Evolutionary conservation across 2,113 vertebrate genomes (phyloP).

Genomic region (Hyperopisus bebe): DNA sequence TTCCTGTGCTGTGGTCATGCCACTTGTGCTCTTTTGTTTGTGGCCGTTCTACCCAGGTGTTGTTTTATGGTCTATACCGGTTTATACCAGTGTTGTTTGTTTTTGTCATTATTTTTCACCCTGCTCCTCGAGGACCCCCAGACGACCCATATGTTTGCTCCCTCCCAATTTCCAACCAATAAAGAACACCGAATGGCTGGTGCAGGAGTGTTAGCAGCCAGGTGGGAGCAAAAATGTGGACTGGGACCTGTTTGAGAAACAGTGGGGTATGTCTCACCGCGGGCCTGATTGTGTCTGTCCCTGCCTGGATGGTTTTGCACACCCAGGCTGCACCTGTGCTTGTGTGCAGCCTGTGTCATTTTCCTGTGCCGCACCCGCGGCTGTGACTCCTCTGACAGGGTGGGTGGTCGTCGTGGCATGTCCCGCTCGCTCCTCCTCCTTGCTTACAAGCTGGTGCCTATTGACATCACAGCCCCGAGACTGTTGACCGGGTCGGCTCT

Average conservation of each 20-base stretch:
- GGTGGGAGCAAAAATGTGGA: neutral
- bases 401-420: neutral
- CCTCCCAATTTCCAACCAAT: neutral
- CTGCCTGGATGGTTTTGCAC: neutral
- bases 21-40: neutral
- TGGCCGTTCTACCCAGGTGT: neutral
- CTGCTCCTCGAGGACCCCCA: neutral
- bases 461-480: neutral
- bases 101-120: neutral
- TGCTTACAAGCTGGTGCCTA: neutral
- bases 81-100: neutral
- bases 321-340: neutral
- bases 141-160: neutral
- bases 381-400: neutral
- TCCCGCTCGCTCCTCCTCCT: fast-evolving
- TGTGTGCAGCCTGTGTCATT: neutral
- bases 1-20: neutral
- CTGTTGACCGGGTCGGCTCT: neutral
- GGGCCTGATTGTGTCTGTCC: neutral
- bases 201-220: neutral
- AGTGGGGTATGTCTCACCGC: neutral
- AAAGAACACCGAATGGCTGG: neutral
- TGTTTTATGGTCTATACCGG: neutral
- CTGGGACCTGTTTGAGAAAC: neutral
- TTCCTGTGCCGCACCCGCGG: neutral